Conservation (phyloP, 2,797 vertebrate species). For the Ctenopoma multispine region DNA sequence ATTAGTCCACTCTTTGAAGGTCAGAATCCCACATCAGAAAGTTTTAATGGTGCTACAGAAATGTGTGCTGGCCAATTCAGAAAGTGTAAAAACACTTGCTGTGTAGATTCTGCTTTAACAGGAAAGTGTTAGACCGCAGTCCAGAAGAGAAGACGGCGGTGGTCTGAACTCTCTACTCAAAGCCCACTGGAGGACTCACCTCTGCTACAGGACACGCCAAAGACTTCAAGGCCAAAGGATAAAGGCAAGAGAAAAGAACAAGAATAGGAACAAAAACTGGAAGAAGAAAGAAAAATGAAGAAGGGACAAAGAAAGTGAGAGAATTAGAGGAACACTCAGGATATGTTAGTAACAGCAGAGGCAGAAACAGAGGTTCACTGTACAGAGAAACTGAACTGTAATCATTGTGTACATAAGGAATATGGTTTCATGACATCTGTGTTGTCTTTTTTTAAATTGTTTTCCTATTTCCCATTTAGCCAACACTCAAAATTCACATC, state of each 20-base stretch:
- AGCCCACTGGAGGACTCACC: slow-evolving; percentile 85
- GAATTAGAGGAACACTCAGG: slow-evolving; percentile 54
- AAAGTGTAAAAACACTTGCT: slow-evolving; percentile 6
- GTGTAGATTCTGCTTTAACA: background rate
- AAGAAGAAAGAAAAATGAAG: slow-evolving; percentile 34
- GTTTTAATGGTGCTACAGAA: background rate
- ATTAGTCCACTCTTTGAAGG: background rate
- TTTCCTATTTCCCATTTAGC: background rate
- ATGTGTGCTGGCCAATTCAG: background rate
- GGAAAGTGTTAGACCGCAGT: slow-evolving; percentile 42
- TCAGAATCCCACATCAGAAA: background rate
- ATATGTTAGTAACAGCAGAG: slow-evolving; percentile 67
- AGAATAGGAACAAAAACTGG: slow-evolving; percentile 99
- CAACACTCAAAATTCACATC: background rate
- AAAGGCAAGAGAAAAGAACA: slow-evolving; percentile 99
- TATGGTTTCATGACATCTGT: background rate
- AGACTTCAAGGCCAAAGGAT: slow-evolving; percentile 99
- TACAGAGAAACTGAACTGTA: background rate
- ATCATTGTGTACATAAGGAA: background rate
- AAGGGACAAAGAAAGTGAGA: slow-evolving; percentile 53
- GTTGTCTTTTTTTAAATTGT: background rate
- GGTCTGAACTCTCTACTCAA: slow-evolving; percentile 36
- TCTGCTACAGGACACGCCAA: slow-evolving; percentile 88
- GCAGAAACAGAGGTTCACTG: slow-evolving; percentile 32
- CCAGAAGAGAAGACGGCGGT: slow-evolving; percentile 16